Base-by-base conservation (phyloP, 2,113 vertebrate species). In the Chloropsis cyanopogon region DNA sequence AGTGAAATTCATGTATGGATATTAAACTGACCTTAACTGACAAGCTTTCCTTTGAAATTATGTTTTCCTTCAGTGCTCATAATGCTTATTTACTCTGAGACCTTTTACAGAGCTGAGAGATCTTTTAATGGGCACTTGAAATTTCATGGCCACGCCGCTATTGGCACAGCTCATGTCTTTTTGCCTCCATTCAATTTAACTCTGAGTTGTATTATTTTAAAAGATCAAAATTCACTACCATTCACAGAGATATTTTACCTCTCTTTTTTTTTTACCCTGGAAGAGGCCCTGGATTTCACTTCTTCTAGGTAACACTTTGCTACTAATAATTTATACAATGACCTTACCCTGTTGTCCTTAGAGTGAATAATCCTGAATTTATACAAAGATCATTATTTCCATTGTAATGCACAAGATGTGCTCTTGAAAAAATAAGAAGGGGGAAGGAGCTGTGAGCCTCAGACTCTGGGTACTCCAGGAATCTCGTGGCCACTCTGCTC, bases 21-120 rank as follows among this genome's bases (percentile, higher is more conserved):
- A 89, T 82, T 94, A 91, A 96, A 92, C 82, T 93, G 93, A 94
- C 92, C 96, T 92, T 92, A 96, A 70, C 66, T 77, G 81, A 89
- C 64, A 95, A 56, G 65, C 76, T 91, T 93, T 96, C 53, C 57
- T 96, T 86, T 89, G 65, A 95, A 96, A 92, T 70, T 8, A 63
- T 69, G 68, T 92, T 95, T 93, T 92, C 70, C 86, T 95, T 72
- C 95, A 80, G 81, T 94, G 86, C 41, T 93, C 25, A 92, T 81
- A 92, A 82, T 92, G 61, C 71, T 92, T 95, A 83, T 92, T 95
- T 95, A 94, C 60, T 95, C 79, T 49, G 29, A 88, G 65, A 90
- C 26, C 69, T 93, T 90, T 88, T 82, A 59, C 15, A 82, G 56
- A 39, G 76, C 73, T 64, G 56, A 95, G 85, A 92, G 86, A 26